phyloP scores from a whole-genome alignment of 2,113 vertebrate genomes.

The Campylorhamphus procurvoides region DNA sequence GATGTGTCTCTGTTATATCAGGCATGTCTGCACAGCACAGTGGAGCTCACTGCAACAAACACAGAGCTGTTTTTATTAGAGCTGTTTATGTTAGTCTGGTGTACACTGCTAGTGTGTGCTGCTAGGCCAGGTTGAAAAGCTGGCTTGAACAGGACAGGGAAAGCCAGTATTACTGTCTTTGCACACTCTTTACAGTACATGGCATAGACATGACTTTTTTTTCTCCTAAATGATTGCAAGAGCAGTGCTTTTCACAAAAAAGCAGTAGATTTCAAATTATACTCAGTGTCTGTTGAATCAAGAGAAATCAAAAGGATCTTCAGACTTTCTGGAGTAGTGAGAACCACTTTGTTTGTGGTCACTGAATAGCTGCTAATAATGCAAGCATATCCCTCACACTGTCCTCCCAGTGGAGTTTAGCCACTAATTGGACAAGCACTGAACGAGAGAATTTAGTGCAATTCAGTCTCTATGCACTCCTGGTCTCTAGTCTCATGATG shows the following conservation, averaged over 20 bases:
- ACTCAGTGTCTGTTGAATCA: not conserved
- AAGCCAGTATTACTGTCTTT: not conserved
- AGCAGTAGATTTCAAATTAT: not conserved
- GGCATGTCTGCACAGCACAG: not conserved
- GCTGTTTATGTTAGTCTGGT: not conserved
- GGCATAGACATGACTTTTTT: not conserved
- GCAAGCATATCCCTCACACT: not conserved
- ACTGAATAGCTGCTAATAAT: not conserved
- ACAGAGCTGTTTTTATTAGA: not conserved
- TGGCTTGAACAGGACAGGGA: not conserved
- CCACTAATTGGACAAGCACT: constrained; percentile 31
- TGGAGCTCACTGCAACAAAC: not conserved
- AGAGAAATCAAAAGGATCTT: not conserved
- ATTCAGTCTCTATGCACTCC: not conserved
- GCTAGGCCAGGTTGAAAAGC: not conserved
- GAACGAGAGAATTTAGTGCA: not conserved
- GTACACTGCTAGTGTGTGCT: not conserved
- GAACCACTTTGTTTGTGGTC: not conserved
- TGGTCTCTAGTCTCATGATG: not conserved
- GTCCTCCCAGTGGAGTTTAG: constrained; percentile 14
- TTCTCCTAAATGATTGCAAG: not conserved
- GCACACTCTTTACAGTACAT: not conserved
- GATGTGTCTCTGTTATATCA: constrained; percentile 31
- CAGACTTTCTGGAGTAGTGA: not conserved
- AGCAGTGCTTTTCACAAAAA: not conserved